Evolutionary conservation across 2,113 vertebrate genomes (phyloP).

Genomic region (Chionodraco myersi): DNA sequence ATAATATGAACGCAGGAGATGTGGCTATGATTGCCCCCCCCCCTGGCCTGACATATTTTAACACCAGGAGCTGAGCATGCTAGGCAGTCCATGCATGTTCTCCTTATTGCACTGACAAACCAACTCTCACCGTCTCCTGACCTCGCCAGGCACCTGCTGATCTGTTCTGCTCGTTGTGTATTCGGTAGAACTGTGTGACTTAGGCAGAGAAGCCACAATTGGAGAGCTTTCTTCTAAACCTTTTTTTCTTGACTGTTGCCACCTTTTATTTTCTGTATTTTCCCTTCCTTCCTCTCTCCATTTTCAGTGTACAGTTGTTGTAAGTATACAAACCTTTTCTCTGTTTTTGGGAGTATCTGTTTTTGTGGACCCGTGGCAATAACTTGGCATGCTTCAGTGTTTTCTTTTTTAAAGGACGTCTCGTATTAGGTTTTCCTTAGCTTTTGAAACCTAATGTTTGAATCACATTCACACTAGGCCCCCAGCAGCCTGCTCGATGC

Average conservation of each 20-base stretch:
- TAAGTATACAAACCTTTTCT: slow-evolving; percentile 80
- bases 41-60: slow-evolving; percentile 3
- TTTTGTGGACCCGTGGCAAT: slow-evolving; percentile 50
- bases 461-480: slow-evolving; percentile 81
- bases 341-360: slow-evolving; percentile 48
- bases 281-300: slow-evolving; percentile 76
- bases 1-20: slow-evolving; percentile 15
- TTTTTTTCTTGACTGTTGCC: slow-evolving; percentile 68
- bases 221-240: not conserved
- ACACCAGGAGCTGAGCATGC: slow-evolving; percentile 1
- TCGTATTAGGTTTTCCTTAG: not conserved
- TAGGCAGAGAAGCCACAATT: not conserved
- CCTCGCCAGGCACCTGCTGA: slow-evolving; percentile 17
- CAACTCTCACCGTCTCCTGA: slow-evolving; percentile 39
- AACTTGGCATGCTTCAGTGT: slow-evolving; percentile 67
- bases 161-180: not conserved
- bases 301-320: slow-evolving; percentile 84
- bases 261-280: slow-evolving; percentile 85
- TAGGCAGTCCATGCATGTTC: slow-evolving; percentile 55
- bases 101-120: not conserved
- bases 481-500: slow-evolving; percentile 97
- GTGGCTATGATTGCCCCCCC: slow-evolving; percentile 28
- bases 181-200: not conserved
- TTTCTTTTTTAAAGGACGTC: not conserved
- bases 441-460: slow-evolving; percentile 50